phyloP scores from a whole-genome alignment of 2,113 vertebrate genomes.

The Catagonus wagneri region DNA sequence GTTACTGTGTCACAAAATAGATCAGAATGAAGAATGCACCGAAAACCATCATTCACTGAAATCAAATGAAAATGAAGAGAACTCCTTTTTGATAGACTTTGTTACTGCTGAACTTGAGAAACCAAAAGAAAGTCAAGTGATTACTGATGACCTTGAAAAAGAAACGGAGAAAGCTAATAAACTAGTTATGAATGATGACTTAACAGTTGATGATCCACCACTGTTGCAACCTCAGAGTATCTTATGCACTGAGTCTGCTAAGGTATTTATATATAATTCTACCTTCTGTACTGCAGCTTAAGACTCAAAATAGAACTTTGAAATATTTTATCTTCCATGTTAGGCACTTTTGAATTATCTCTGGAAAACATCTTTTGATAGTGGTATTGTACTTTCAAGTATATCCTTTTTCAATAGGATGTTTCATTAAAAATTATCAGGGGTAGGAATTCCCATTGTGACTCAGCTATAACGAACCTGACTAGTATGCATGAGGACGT shows the following conservation, averaged over 20 bases:
- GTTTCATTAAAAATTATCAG: neutral
- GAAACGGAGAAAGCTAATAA: neutral
- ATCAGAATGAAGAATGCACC: conserved; percentile 65
- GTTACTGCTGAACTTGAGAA: conserved; percentile 70
- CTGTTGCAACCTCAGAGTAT: neutral
- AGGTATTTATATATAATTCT: conserved; percentile 70
- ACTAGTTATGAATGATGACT: neutral
- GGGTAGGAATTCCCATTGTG: no score
- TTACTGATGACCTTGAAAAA: conserved; percentile 56
- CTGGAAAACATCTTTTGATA: neutral
- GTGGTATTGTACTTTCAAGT: neutral
- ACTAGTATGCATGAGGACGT: no score
- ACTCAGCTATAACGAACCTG: no score
- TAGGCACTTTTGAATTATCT: neutral
- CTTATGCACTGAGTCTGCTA: conserved; percentile 41
- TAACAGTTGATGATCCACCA: neutral
- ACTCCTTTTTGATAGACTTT: conserved; percentile 74
- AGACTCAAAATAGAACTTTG: neutral
- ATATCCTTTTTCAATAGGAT: neutral
- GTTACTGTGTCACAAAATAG: conserved; percentile 75
- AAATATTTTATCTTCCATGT: neutral
- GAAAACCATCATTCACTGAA: conserved; percentile 65
- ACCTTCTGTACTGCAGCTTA: neutral
- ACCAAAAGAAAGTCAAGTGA: conserved; percentile 49
- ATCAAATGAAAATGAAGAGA: conserved; percentile 59